Conservation (phyloP, 2,797 vertebrate genomes). For the Rhadinocentrus ornatus region DNA sequence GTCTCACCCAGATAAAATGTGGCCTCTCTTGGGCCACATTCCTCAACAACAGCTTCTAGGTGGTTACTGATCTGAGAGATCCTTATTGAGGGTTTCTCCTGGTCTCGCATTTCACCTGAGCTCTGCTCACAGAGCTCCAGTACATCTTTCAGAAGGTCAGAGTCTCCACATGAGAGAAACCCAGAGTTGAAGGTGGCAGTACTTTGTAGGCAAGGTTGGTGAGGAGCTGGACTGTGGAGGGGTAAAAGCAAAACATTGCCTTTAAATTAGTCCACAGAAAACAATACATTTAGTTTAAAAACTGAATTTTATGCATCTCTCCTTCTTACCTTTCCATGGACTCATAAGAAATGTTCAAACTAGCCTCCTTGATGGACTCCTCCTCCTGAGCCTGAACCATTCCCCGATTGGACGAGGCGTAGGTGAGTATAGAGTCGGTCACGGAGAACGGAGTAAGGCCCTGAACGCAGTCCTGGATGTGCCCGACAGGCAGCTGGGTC, state of each 20-base stretch:
- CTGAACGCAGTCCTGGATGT: constrained; percentile 93
- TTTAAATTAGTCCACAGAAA: not conserved
- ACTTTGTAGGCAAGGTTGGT: constrained; percentile 59
- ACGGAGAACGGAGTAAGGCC: constrained; percentile 89
- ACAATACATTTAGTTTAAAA: not conserved
- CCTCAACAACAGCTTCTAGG: constrained; percentile 58
- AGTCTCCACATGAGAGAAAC: constrained; percentile 5
- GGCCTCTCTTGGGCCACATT: not conserved
- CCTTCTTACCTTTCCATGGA: constrained; percentile 81
- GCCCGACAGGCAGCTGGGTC: constrained; percentile 91
- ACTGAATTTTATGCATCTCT: not conserved
- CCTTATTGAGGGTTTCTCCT: constrained; percentile 29
- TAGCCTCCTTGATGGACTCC: constrained; percentile 66
- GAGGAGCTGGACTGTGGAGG: constrained; percentile 75
- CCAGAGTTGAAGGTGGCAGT: constrained; percentile 4
- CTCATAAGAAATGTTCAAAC: constrained; percentile 80
- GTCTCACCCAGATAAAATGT: constrained; percentile 61
- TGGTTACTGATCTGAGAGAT: constrained; percentile 57
- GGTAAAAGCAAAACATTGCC: not conserved
- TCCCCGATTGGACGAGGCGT: constrained; percentile 92
- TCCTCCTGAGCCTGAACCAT: constrained; percentile 87
- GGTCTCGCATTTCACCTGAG: constrained; percentile 2
- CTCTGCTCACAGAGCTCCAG: constrained; percentile 15
- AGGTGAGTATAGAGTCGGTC: constrained; percentile 91
- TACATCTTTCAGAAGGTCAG: constrained; percentile 26